Conservation (phyloP, 2,797 vertebrate genomes). For the Cyclopterus lumpus region DNA sequence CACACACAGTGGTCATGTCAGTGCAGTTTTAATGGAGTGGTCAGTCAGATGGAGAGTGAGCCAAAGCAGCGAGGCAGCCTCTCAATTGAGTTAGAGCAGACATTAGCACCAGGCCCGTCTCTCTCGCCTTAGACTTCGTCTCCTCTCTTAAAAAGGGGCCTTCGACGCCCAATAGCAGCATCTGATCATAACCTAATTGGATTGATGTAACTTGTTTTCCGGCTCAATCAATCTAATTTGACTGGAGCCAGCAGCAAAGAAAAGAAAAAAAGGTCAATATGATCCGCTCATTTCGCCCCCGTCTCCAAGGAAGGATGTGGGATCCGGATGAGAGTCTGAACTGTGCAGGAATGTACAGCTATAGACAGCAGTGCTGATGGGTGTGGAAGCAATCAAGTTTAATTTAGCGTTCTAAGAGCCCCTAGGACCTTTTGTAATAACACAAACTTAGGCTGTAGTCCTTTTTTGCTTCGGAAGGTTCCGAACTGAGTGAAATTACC, state of each 20-base stretch:
- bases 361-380: conserved; percentile 27
- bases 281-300: conserved; percentile 38
- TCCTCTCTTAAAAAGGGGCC: conserved; percentile 43
- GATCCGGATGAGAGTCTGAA: conserved; percentile 23
- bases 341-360: conserved; percentile 60
- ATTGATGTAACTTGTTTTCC: conserved; percentile 79
- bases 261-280: conserved; percentile 72
- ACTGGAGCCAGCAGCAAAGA: conserved; percentile 74
- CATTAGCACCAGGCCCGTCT: conserved; percentile 71
- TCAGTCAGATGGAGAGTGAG: conserved; percentile 54
- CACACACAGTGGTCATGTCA: conserved; percentile 50
- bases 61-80: conserved; percentile 36
- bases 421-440: neutral
- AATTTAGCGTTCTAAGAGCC: conserved; percentile 12
- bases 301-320: conserved; percentile 39
- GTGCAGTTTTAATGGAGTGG: conserved; percentile 60
- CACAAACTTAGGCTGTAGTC: neutral
- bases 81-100: conserved; percentile 68
- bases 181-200: conserved; percentile 76
- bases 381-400: conserved; percentile 10
- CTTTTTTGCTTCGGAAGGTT: too few species aligned
- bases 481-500: too few species aligned
- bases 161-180: conserved; percentile 39
- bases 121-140: conserved; percentile 56
- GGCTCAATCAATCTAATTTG: conserved; percentile 81